A percentile compares a stretch with the other conserved stretches of the same genome.
Evolutionary conservation across 2,797 vertebrate genomes (phyloP).

Genomic region (Paedocypris micromegethes): DNA sequence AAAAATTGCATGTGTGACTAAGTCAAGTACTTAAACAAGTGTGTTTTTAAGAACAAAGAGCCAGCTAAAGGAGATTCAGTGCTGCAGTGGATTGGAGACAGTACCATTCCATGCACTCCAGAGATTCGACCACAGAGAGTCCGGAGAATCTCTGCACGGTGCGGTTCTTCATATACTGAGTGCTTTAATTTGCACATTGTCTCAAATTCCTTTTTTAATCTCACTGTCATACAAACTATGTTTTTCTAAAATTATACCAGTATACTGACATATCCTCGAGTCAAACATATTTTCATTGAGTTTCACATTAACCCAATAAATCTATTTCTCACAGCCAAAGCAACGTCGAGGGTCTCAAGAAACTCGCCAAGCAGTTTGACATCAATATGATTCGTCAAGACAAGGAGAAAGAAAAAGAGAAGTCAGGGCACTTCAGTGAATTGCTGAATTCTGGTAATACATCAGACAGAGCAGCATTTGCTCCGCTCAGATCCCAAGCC

Average conservation of each 20-base stretch:
- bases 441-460: background rate
- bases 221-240: background rate
- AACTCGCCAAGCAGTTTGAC: conserved; percentile 91
- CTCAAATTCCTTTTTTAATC: background rate
- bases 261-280: too few species aligned
- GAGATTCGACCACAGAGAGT: conserved; percentile 52
- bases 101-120: conserved; percentile 78
- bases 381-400: conserved; percentile 83
- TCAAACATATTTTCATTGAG: too few species aligned
- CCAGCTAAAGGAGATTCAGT: conserved; percentile 64
- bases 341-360: conserved; percentile 85
- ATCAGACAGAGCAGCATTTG: background rate
- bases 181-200: too few species aligned
- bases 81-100: conserved; percentile 85
- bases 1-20: too few species aligned
- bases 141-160: conserved; percentile 62
- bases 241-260: background rate
- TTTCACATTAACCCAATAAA: background rate
- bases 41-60: conserved; percentile 69
- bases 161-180: background rate
- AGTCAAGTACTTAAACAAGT: too few species aligned
- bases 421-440: conserved; percentile 51
- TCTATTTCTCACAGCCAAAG: conserved; percentile 56
- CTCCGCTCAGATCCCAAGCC: conserved; percentile 33
- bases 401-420: conserved; percentile 56